Evolutionary conservation across 2,797 vertebrate genomes (phyloP).

Genomic region (Nannoperca australis): DNA sequence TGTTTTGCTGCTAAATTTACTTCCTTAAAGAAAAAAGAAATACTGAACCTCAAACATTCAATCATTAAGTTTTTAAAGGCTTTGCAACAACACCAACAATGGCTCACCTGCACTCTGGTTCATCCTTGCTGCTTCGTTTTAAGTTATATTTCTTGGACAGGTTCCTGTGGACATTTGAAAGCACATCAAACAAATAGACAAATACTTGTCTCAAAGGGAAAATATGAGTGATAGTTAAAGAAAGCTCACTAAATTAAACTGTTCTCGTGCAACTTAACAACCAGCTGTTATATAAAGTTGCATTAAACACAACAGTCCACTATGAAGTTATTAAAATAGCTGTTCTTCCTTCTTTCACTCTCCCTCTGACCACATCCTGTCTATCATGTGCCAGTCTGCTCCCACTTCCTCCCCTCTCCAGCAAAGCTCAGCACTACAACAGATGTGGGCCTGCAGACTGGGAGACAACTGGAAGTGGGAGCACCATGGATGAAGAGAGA

Average conservation of each 20-base stretch:
- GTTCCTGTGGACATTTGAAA: constrained; percentile 81
- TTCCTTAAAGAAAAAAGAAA: not conserved
- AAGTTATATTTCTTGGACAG: constrained; percentile 92
- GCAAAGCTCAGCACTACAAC: constrained; percentile 75
- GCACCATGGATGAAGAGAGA: constrained; percentile 30
- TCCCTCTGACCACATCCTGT: constrained; percentile 82
- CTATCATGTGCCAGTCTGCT: constrained; percentile 85
- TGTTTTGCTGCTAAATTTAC: not conserved
- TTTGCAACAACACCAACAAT: constrained; percentile 6
- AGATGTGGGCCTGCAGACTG: constrained; percentile 64
- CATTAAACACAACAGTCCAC: constrained; percentile 37
- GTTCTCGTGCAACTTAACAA: not conserved
- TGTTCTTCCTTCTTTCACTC: constrained; percentile 73
- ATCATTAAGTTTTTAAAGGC: not conserved
- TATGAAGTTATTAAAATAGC: constrained; percentile 57
- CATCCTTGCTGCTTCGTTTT: constrained; percentile 90
- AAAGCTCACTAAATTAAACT: not conserved
- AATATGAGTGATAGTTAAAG: not conserved
- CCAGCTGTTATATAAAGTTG: constrained; percentile 1
- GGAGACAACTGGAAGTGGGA: constrained; percentile 62
- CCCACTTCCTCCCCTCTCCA: constrained; percentile 85
- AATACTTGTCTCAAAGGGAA: not conserved
- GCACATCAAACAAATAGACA: constrained; percentile 3
- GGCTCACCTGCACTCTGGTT: constrained; percentile 91
- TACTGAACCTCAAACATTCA: not conserved